phyloP scores from a whole-genome alignment of 2,888 invertebrate genomes.

The Rhagonycha fulva region DNA sequence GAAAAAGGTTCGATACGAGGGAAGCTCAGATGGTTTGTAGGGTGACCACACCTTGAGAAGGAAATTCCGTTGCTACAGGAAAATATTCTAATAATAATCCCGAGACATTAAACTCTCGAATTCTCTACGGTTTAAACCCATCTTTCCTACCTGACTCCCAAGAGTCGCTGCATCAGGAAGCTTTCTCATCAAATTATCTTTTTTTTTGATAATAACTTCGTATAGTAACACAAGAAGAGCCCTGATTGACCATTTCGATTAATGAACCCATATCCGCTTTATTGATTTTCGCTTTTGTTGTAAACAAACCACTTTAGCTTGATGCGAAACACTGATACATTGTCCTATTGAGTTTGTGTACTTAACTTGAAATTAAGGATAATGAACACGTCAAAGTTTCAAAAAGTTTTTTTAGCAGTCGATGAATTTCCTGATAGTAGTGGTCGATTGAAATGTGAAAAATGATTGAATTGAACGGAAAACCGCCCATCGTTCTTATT shows the following conservation, averaged over 20 bases:
- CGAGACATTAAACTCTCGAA: neutral
- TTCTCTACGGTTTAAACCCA: neutral
- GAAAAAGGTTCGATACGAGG: neutral
- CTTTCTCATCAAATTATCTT: neutral
- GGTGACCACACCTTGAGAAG: neutral
- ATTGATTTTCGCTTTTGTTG: slow-evolving; percentile 27
- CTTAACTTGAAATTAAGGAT: slow-evolving; percentile 22
- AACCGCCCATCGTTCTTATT: too few species aligned
- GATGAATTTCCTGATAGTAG: neutral
- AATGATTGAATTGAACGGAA: neutral
- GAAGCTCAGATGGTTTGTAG: neutral
- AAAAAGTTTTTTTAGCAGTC: slow-evolving; percentile 14
- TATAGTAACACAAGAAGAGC: neutral
- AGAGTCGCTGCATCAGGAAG: neutral
- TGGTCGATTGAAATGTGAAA: neutral
- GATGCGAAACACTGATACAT: slow-evolving; percentile 28
- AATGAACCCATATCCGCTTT: slow-evolving; percentile 10
- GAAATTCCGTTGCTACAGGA: neutral
- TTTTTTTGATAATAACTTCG: neutral
- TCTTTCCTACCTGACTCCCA: neutral
- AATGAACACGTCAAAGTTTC: slow-evolving; percentile 22
- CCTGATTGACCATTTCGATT: slow-evolving; percentile 17
- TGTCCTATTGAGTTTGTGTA: slow-evolving; percentile 23
- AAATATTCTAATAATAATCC: neutral
- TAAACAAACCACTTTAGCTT: slow-evolving; percentile 30